phyloP scores from a whole-genome alignment of 2,888 invertebrate genomes.

The Torymus tubicola region DNA sequence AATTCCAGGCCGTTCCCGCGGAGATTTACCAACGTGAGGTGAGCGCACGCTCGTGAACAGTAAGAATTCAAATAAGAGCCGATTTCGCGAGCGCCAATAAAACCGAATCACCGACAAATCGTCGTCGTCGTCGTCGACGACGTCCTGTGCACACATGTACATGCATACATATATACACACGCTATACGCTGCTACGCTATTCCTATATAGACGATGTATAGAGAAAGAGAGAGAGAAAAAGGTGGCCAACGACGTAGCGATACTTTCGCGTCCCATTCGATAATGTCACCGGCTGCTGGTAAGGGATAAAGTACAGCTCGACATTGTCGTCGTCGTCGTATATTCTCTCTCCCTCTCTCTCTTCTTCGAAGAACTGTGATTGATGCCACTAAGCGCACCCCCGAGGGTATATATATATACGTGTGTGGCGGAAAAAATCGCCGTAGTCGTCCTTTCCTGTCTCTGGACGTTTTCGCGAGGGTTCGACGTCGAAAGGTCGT shows the following conservation, averaged over 20 bases:
- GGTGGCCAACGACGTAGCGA: slow-evolving; percentile 7
- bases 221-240: background rate
- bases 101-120: slow-evolving; percentile 54
- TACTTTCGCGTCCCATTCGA: slow-evolving; percentile 42
- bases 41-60: background rate
- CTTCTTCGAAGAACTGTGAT: slow-evolving; percentile 16
- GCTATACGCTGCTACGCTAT: no score
- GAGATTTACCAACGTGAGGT: no score
- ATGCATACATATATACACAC: no score
- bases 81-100: slow-evolving; percentile 50
- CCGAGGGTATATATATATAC: slow-evolving; percentile 9
- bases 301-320: background rate
- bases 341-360: no score
- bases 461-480: background rate
- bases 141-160: background rate
- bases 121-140: background rate
- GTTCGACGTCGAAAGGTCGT: background rate
- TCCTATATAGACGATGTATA: no score
- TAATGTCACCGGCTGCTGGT: slow-evolving; percentile 24
- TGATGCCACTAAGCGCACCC: slow-evolving; percentile 51
- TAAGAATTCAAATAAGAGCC: slow-evolving; percentile 54
- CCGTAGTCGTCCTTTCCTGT: background rate
- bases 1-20: slow-evolving; percentile 8
- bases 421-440: slow-evolving; percentile 21
- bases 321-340: background rate